phyloP scores from a whole-genome alignment of 64 coral and sea anemone species.

The Catalaphyllia jardinei region DNA sequence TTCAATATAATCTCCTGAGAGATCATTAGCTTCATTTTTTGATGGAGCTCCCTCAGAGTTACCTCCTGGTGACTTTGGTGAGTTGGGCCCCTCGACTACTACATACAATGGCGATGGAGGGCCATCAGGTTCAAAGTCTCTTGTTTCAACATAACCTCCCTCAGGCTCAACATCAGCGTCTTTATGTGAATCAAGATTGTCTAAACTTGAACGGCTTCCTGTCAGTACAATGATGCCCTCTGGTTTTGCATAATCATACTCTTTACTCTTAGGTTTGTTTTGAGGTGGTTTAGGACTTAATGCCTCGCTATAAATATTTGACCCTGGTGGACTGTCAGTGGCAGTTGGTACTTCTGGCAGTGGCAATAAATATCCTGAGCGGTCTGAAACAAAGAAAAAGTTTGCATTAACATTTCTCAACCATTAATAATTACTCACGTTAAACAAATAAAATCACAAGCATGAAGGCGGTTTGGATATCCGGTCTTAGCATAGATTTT shows the following conservation, averaged over 20 bases:
- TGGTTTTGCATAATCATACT: constrained; percentile 23
- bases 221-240: not conserved
- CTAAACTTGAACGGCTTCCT: not conserved
- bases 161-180: not conserved
- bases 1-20: not conserved
- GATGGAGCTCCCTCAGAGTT: not conserved
- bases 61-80: not conserved
- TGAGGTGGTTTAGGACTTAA: not conserved
- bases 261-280: not conserved
- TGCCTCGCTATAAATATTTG: not conserved
- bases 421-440: too few species aligned
- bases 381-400: not conserved
- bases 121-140: not conserved
- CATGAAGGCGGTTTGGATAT: too few species aligned
- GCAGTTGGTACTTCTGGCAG: not conserved
- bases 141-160: not conserved
- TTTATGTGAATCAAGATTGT: not conserved
- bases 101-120: constrained; percentile 7
- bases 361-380: constrained; percentile 22
- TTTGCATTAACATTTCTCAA: too few species aligned
- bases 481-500: too few species aligned
- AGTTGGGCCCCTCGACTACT: not conserved
- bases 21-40: not conserved
- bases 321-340: not conserved
- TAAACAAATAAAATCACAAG: too few species aligned